phyloP scores from a whole-genome alignment of 1,140 invertebrate species.

The Drosophila melanogaster region Release_6_plus_ISO1_MT NC_004354.4:6324001-6324500 shows the following conservation, averaged over 20 bases:
- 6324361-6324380: constrained; percentile 78
- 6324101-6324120: constrained; percentile 86
- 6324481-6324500: constrained; percentile 82
- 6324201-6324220: constrained; percentile 30
- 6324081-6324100: constrained; percentile 86
- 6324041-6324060: constrained; percentile 86
- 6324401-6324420: constrained; percentile 82
- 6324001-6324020: constrained; percentile 85
- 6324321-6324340: constrained; percentile 88
- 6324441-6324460: constrained; percentile 65
- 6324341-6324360: constrained; percentile 86
- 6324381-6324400: constrained; percentile 78
- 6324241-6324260: constrained; percentile 64
- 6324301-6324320: constrained; percentile 88
- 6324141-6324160: constrained; percentile 37
- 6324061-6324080: constrained; percentile 87
- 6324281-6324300: constrained; percentile 79
- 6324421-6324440: constrained; percentile 85
- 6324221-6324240: constrained; percentile 31
- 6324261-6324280: constrained; percentile 80
- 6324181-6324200: constrained; percentile 13
- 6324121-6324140: constrained; percentile 39
- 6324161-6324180: constrained; percentile 37
- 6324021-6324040: constrained; percentile 47
- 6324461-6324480: constrained; percentile 84